A percentile compares a stretch with the other conserved stretches of the same genome.
These are phyloP conservation scores for Aurelia aurita complex sp. Pacific DNA, from an alignment of 30 jellyfish, hydroid and myxozoan species.

Conservation along the genomic window DNA sequence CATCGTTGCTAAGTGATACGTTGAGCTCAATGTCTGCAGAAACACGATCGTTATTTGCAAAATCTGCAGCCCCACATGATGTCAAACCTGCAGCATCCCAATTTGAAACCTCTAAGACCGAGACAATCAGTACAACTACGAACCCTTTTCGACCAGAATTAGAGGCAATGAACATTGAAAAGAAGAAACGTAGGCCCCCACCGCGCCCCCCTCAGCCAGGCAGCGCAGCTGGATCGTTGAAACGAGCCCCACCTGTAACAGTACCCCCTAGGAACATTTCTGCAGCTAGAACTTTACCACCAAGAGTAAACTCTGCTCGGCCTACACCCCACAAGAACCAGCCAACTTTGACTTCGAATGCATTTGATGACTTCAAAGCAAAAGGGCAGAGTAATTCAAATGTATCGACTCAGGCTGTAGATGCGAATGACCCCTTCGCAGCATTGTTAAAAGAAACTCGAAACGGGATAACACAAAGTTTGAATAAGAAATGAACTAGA, in stretches of 20 bases:
- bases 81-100: too few species aligned
- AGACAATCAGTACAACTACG: neutral
- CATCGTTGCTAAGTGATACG: conserved; percentile 43
- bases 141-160: neutral
- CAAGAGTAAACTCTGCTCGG: conserved; percentile 1
- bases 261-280: too few species aligned
- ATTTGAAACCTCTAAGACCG: neutral
- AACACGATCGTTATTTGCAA: conserved; percentile 38
- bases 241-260: conserved; percentile 4
- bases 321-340: neutral
- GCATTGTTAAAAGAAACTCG: conserved; percentile 29
- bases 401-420: neutral
- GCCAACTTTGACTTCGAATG: conserved; percentile 23
- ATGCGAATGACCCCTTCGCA: conserved; percentile 23
- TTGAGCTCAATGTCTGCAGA: conserved; percentile 52
- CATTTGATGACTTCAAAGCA: conserved; percentile 18
- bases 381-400: neutral
- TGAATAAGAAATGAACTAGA: conserved; percentile 5
- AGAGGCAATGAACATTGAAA: neutral
- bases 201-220: conserved; percentile 54
- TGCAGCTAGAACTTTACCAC: conserved; percentile 10
- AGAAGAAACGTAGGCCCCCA: conserved; percentile 61
- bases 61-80: neutral
- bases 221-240: conserved; percentile 9
- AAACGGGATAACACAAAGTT: conserved; percentile 24